Evolutionary conservation across 2,797 vertebrate genomes (phyloP).

Genomic region (Eulemur rubriventer): DNA sequence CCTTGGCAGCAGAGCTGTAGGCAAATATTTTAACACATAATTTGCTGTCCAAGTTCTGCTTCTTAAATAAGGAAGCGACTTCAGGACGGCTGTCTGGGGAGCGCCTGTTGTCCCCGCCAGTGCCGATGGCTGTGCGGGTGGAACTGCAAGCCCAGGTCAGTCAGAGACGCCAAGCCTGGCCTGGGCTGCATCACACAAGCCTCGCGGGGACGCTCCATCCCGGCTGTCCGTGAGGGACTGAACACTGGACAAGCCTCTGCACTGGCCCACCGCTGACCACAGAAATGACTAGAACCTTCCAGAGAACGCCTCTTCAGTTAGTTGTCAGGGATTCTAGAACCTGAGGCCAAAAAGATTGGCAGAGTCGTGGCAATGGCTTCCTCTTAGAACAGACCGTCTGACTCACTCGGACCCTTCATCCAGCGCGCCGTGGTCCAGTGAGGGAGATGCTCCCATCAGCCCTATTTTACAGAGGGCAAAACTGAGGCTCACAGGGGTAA

Average conservation of each 20-base stretch:
- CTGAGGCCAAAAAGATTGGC: not conserved
- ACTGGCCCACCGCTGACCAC: not conserved
- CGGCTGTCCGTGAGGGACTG: not conserved
- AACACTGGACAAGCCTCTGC: not conserved
- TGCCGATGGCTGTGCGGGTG: not conserved
- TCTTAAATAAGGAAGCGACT: slow-evolving; percentile 45
- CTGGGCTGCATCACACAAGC: not conserved
- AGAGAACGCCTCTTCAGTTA: not conserved
- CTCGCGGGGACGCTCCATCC: not conserved
- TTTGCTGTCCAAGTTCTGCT: not conserved
- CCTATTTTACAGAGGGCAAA: not conserved
- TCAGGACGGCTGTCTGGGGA: not conserved
- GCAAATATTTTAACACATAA: slow-evolving; percentile 62
- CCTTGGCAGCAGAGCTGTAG: slow-evolving; percentile 62
- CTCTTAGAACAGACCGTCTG: not conserved
- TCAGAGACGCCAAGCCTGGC: not conserved
- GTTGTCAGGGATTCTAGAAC: not conserved
- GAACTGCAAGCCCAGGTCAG: not conserved
- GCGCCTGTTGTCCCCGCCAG: not conserved
- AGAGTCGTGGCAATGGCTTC: not conserved
- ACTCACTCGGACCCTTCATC: not conserved
- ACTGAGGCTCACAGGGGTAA: not conserved
- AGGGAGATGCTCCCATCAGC: not conserved
- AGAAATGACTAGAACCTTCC: not conserved
- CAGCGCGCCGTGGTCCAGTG: not conserved